phyloP scores from a whole-genome alignment of 2,113 vertebrate genomes.

The Cisticola juncidis region DNA sequence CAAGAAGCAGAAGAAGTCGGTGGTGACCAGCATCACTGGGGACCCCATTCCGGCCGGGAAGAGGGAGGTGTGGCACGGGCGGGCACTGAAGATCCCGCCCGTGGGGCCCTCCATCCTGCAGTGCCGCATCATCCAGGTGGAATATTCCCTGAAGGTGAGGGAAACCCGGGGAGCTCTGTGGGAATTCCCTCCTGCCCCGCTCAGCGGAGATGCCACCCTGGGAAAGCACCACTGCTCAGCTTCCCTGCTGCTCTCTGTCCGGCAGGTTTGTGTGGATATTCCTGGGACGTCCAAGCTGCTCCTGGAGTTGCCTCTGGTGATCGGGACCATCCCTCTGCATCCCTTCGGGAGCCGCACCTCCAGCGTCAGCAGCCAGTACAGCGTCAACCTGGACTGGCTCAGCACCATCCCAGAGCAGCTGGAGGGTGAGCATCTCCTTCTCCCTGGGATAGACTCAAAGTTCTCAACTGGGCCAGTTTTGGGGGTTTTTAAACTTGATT shows the following conservation, averaged over 20 bases:
- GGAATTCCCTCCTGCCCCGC: neutral
- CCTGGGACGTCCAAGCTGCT: conserved; percentile 91
- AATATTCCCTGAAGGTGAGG: conserved; percentile 90
- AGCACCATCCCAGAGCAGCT: conserved; percentile 81
- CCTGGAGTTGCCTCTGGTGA: conserved; percentile 92
- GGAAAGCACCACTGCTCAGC: neutral
- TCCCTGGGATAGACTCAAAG: neutral
- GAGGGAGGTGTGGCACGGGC: conserved; percentile 88
- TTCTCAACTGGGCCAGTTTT: neutral
- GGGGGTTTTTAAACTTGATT: neutral
- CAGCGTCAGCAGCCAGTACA: conserved; percentile 90
- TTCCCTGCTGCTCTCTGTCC: neutral
- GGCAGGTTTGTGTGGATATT: conserved; percentile 91
- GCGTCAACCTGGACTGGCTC: conserved; percentile 87
- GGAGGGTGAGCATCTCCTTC: conserved; percentile 80
- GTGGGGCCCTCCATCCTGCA: conserved; percentile 92
- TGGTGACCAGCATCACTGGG: conserved; percentile 86
- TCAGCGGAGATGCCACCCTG: neutral
- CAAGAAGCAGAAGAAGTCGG: conserved; percentile 88
- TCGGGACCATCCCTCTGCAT: conserved; percentile 92
- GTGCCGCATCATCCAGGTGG: conserved; percentile 92
- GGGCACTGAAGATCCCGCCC: conserved; percentile 89
- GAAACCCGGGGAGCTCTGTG: fast-evolving
- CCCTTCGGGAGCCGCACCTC: conserved; percentile 89
- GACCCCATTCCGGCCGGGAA: conserved; percentile 79